Evolutionary conservation across 2,113 vertebrate species (phyloP), one percentile per base, ranked within the genome.

Genomic region (Platycercus adscitus): DNA sequence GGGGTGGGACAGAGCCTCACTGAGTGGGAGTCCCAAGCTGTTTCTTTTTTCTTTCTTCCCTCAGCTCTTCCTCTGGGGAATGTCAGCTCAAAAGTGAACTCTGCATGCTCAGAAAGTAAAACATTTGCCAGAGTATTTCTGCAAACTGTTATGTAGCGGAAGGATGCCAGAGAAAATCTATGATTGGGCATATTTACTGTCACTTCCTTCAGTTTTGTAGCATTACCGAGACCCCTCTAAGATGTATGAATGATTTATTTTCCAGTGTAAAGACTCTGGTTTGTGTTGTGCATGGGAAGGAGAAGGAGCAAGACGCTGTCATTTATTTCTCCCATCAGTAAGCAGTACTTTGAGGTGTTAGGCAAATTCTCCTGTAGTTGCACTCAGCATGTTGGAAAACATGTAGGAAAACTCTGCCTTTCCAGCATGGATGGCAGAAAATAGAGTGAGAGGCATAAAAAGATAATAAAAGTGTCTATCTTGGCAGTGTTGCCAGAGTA

Each of bases 31-130:
- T 86, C 90, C 63, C 58, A 72, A 58, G 69, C 87, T 55, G 23
- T 72, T 93, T 94, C 68, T 91, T 86, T 86, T 90, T 71, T 69
- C 50, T 81, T 86, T 88, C 70, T 91, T 75, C 39, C 35, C n/a
- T 72, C 0, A 2, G 11, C 55, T 83, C 14, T 70, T 77, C 17
- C n/a, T 81, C 66, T 90, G 79, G 35, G 37, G 65, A 72, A 47
- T 81, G 60, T 87, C 66, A 92, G 29, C 86, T 83, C 44, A 88
- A 65, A 81, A 72, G 28, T 50, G 71, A 95, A 25, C 71, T 79
- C 44, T 39, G 39, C 41, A 17, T 50, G 37, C 50, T 94, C 66
- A 71, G 55, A 76, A 89, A 87, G 31, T 65, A 80, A 69, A 91
- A 69, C 15, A 39, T 80, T 73, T 87, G 28, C 78, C 13, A 6